phyloP scores from a whole-genome alignment of 1,140 invertebrate genomes.

The Hyles vespertilio region DNA sequence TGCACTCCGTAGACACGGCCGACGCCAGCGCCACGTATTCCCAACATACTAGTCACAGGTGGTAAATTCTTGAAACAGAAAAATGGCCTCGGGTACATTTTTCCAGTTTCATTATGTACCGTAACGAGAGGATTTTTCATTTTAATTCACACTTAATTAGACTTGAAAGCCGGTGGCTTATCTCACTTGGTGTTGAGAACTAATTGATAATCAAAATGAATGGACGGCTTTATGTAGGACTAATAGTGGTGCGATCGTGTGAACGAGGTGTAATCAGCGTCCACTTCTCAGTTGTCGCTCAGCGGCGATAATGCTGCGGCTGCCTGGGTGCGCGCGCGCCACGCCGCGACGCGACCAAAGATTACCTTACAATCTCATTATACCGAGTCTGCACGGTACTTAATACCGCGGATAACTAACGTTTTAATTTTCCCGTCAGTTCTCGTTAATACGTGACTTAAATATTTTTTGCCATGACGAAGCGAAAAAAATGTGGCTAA shows the following conservation, averaged over 20 bases:
- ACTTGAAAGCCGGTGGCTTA: conserved; percentile 48
- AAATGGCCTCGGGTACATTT: conserved; percentile 34
- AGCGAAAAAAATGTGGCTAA: conserved; percentile 2
- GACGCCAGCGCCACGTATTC: conserved; percentile 35
- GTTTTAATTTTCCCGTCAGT: conserved; percentile 40
- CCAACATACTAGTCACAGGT: conserved; percentile 39
- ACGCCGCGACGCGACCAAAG: conserved; percentile 35
- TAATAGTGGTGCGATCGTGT: conserved; percentile 53
- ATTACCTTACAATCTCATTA: conserved; percentile 49
- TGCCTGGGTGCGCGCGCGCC: conserved; percentile 11
- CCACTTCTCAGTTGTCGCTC: conserved; percentile 64
- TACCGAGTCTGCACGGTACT: conserved; percentile 22
- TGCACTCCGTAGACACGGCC: conserved; percentile 36
- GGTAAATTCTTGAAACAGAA: conserved; percentile 42
- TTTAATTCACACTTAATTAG: conserved; percentile 66
- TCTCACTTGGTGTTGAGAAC: conserved; percentile 62
- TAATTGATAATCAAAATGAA: conserved; percentile 71
- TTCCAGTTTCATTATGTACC: conserved; percentile 45
- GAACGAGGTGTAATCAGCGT: conserved; percentile 53
- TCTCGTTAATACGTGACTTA: conserved; percentile 31
- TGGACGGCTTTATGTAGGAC: conserved; percentile 45
- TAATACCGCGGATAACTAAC: conserved; percentile 38
- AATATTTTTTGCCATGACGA: conserved; percentile 9
- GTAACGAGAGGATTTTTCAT: conserved; percentile 53
- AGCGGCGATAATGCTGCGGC: conserved; percentile 38